Evolutionary conservation across 2,888 invertebrate species (phyloP).

Genomic region (Thera britannica): DNA sequence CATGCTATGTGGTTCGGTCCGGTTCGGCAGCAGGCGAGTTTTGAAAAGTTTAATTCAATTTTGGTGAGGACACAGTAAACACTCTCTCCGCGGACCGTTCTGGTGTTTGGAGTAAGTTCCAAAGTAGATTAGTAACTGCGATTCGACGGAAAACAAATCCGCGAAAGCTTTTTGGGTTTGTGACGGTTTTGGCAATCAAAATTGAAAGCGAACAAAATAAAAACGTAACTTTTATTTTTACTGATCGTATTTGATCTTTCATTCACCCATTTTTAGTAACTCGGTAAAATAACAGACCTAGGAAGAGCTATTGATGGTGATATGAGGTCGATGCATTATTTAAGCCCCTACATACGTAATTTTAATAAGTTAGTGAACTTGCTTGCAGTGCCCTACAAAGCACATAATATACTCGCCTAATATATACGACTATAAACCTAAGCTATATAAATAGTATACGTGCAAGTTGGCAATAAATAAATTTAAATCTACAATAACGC

Average conservation of each 20-base stretch:
- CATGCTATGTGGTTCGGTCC: slow-evolving; percentile 38
- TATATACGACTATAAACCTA: no score
- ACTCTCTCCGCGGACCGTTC: slow-evolving; percentile 54
- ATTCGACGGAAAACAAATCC: slow-evolving; percentile 47
- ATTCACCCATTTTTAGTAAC: no score
- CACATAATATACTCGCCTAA: no score
- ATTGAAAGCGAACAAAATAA: slow-evolving; percentile 31
- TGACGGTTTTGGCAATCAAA: slow-evolving; percentile 35
- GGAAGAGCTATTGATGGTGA: no score
- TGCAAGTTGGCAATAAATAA: not conserved
- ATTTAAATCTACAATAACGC: no score
- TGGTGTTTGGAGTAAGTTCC: slow-evolving; percentile 57
- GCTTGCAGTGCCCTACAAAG: no score
- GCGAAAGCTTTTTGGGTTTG: slow-evolving; percentile 40
- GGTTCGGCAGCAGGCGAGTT: slow-evolving; percentile 46
- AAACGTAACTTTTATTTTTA: slow-evolving; percentile 4
- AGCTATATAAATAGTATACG: no score
- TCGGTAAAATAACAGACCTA: no score
- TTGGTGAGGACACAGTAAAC: slow-evolving; percentile 61
- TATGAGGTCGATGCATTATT: no score
- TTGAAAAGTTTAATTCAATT: slow-evolving; percentile 68
- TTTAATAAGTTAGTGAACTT: no score
- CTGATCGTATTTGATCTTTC: not conserved
- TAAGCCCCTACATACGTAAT: no score
- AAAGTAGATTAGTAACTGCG: slow-evolving; percentile 63